These are phyloP conservation scores for Sciaenops ocellatus DNA, from an alignment of 2,797 vertebrate species.

Conservation along the genomic window DNA sequence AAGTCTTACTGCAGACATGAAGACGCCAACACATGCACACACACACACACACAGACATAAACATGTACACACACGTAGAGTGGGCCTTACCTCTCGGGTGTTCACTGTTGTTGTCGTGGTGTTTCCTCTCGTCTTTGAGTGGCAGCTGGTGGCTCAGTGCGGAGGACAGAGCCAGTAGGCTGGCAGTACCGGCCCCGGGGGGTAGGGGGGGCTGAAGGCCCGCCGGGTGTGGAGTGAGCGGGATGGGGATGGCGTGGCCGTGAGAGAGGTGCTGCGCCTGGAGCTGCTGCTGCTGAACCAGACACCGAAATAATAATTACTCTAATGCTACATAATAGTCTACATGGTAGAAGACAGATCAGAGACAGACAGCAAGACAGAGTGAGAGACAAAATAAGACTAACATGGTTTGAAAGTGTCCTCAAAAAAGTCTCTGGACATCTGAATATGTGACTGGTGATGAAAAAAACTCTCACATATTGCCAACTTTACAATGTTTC, in stretches of 20 bases:
- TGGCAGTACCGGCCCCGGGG: conserved; percentile 90
- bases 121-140: conserved; percentile 95
- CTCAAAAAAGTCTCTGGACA: background rate
- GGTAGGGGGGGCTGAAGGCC: conserved; percentile 92
- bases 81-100: conserved; percentile 90
- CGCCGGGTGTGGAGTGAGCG: conserved; percentile 93
- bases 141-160: conserved; percentile 93
- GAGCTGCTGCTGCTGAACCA: conserved; percentile 95
- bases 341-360: background rate
- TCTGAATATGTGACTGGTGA: background rate
- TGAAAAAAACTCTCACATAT: too few species aligned
- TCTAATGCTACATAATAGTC: background rate
- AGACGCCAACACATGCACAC: background rate
- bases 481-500: background rate
- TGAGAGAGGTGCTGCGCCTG: conserved; percentile 97
- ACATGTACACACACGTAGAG: background rate
- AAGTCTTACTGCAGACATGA: background rate
- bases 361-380: background rate
- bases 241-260: conserved; percentile 93
- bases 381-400: background rate
- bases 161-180: conserved; percentile 92
- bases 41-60: background rate
- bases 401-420: background rate
- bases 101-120: conserved; percentile 89
- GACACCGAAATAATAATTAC: conserved; percentile 42